phyloP scores from a whole-genome alignment of 2,113 vertebrate species.

The Crotalus viridis region DNA sequence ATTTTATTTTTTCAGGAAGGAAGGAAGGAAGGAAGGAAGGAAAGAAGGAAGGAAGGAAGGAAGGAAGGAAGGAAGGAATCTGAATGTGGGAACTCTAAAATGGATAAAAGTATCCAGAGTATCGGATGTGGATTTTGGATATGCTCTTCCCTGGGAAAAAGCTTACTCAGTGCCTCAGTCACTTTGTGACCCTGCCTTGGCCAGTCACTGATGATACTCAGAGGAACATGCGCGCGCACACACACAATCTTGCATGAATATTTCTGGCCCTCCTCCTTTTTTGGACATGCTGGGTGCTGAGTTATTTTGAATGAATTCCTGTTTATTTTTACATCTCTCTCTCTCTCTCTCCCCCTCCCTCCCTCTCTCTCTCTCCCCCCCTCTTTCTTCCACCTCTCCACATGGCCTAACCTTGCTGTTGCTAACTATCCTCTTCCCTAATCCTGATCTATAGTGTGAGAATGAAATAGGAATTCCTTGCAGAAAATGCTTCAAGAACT shows the following conservation, averaged over 20 bases:
- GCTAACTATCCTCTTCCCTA: not conserved
- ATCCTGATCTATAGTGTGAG: not conserved
- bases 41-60: too few species aligned
- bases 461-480: not conserved
- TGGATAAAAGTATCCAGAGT: not conserved
- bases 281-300: constrained; percentile 52
- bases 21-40: not conserved
- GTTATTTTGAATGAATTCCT: constrained; percentile 68
- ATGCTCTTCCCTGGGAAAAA: not conserved
- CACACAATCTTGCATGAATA: constrained; percentile 13
- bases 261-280: constrained; percentile 52
- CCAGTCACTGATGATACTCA: not conserved
- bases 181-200: not conserved
- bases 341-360: constrained; percentile 9
- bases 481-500: not conserved
- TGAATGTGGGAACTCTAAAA: not conserved
- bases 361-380: not conserved
- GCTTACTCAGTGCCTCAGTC: not conserved
- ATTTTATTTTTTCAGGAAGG: not conserved
- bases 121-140: not conserved
- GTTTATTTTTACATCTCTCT: constrained; percentile 65
- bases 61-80: not conserved
- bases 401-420: not conserved
- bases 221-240: not conserved
- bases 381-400: not conserved